Base-by-base conservation (phyloP, 2,113 vertebrate species). In the Heloderma charlesbogerti region DNA sequence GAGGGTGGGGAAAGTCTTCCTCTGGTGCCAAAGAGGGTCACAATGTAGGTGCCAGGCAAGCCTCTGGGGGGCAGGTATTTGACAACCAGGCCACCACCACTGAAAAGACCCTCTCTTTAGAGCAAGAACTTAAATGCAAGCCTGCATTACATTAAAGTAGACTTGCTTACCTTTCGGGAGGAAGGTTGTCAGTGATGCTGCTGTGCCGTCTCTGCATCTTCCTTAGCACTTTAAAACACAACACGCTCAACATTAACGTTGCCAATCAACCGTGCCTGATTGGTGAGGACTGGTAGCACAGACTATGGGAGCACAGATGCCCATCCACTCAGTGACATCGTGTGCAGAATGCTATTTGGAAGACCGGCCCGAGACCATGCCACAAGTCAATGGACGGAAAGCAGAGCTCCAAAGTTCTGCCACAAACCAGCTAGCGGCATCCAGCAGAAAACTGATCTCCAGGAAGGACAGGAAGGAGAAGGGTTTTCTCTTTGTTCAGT, bases 151-250 rank as follows among this genome's bases (percentile, higher is more conserved):
- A 18, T 5, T 15, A 31, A 4, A n/a, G 4, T 27, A 9, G 3
- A 25, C 89, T 40, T 96, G 99, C 99, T 74, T 97, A 99, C 99
- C 99, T 99, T 97, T 99, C 99, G 81, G 98, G 97, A 92, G 98
- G 98, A 96, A 98, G 94, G 92, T 89, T 98, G 94, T 99, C 99
- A 0, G 99, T 99, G 98, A 99, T 99, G 97, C 99, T 99, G 97
- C 99, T 99, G 95, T 99, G 99, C 95, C 99, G 98, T 97, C 99
- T 99, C 98, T 99, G 99, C 99, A 99, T 99, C 96, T 98, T 99
- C 97, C 97, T 97, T 94, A 98, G 94, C 92, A 98, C 98, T 97
- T 98, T 98, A 95, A 98, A 98, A 95, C 97, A 97, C 96, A 97
- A 74, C 80, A 97, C 95, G 3, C 95, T 96, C 93, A 96, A 96